Conservation (phyloP, 1,140 invertebrate genomes). For the Bombus consobrinus region DNA sequence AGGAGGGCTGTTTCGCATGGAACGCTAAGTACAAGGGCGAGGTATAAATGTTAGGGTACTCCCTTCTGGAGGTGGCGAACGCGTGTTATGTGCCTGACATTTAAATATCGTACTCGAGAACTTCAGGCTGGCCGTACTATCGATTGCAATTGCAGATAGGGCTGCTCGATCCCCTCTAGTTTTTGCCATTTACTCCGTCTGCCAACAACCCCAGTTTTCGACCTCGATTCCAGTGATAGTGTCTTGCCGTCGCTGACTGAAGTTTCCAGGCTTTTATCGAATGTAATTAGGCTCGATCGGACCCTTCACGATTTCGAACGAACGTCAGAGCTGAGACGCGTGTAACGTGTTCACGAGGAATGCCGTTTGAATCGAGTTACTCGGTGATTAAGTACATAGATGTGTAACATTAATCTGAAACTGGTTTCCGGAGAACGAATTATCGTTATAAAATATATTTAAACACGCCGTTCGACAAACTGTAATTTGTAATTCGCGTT, state of each 20-base stretch:
- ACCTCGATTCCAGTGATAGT: background rate
- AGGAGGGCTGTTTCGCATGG: slow-evolving; percentile 14
- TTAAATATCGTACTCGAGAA: slow-evolving; percentile 79
- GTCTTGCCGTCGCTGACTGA: background rate
- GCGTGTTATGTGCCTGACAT: slow-evolving; percentile 80
- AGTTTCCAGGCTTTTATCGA: background rate
- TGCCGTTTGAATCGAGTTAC: background rate
- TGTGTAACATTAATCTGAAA: too few relatives aligned
- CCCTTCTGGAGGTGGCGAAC: slow-evolving; percentile 68
- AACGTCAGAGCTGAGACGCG: too few relatives aligned
- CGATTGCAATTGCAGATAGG: slow-evolving; percentile 76
- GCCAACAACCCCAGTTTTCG: background rate
- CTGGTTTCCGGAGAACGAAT: too few relatives aligned
- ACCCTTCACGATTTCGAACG: background rate
- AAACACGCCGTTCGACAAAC: too few relatives aligned
- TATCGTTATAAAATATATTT: too few relatives aligned
- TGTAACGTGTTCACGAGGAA: background rate
- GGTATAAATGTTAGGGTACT: slow-evolving; percentile 75
- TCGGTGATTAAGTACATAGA: too few relatives aligned
- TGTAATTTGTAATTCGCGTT: background rate
- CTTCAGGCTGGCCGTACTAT: slow-evolving; percentile 63
- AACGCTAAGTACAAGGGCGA: slow-evolving; percentile 49
- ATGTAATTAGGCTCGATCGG: slow-evolving; percentile 7
- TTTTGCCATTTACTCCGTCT: background rate
- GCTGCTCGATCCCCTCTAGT: slow-evolving; percentile 17